These are phyloP conservation scores for Athalia circularis DNA, from an alignment of 2,888 invertebrate species.

Conservation along the genomic window DNA sequence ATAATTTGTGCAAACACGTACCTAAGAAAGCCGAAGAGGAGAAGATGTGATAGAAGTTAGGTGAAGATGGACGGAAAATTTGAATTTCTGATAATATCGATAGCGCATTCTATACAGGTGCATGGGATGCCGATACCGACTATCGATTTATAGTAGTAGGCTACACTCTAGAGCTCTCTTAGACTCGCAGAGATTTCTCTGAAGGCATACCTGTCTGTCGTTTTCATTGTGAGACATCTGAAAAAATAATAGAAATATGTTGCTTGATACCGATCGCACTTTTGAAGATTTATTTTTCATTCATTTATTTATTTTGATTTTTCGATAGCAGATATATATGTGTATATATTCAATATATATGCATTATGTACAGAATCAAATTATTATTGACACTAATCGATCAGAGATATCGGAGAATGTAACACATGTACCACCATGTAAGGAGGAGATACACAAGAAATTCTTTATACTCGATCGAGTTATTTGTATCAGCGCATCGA, in stretches of 20 bases:
- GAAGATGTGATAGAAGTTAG: slow-evolving; percentile 45
- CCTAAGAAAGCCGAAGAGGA: slow-evolving; percentile 46
- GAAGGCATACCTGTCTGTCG: slow-evolving; percentile 44
- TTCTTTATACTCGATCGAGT: too few species aligned
- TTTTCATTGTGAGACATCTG: slow-evolving; percentile 46
- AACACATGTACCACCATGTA: background rate
- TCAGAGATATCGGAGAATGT: too few species aligned
- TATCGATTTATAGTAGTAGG: slow-evolving; percentile 20
- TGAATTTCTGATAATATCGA: slow-evolving; percentile 44
- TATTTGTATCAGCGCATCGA: too few species aligned
- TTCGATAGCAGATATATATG: background rate
- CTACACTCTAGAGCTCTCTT: slow-evolving; percentile 29
- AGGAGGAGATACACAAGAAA: background rate
- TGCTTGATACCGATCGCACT: slow-evolving; percentile 30
- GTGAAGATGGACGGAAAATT: slow-evolving; percentile 44
- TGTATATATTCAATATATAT: slow-evolving; percentile 1
- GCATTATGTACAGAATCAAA: too few species aligned
- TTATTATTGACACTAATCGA: too few species aligned
- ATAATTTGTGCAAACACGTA: slow-evolving; percentile 44
- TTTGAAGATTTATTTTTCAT: background rate
- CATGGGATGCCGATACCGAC: slow-evolving; percentile 28
- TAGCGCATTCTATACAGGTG: slow-evolving; percentile 16
- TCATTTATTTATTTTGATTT: background rate
- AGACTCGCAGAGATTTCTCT: slow-evolving; percentile 40
- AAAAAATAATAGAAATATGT: slow-evolving; percentile 44